These are phyloP conservation scores for Pseudocheirus occidentalis DNA, from an alignment of 2,797 vertebrate genomes.

Conservation along the genomic window DNA sequence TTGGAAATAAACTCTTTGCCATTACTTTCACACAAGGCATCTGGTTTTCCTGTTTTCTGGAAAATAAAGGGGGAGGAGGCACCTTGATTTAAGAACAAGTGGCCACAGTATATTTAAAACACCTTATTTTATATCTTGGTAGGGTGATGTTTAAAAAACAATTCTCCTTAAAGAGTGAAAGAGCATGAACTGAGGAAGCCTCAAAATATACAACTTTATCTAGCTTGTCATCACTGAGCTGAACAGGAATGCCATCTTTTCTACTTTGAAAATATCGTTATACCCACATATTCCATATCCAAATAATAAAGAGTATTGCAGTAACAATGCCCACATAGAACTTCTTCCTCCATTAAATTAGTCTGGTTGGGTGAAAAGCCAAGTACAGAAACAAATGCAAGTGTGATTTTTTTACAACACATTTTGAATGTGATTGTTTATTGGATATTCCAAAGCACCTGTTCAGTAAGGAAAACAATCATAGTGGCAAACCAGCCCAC, in stretches of 20 bases:
- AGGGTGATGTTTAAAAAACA: constrained; percentile 68
- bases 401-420: too few relatives aligned
- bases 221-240: constrained; percentile 60
- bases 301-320: background rate
- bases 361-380: background rate
- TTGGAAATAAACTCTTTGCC: constrained; percentile 84
- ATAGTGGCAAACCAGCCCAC: background rate
- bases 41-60: constrained; percentile 76
- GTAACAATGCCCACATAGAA: rapidly evolving
- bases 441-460: constrained; percentile 45
- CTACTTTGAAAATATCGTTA: constrained; percentile 57
- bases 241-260: constrained; percentile 67
- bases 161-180: constrained; percentile 51
- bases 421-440: background rate
- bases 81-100: constrained; percentile 64
- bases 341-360: background rate
- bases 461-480: background rate
- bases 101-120: constrained; percentile 37
- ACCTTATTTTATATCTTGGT: constrained; percentile 71
- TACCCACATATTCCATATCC: constrained; percentile 3
- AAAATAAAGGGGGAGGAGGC: constrained; percentile 69
- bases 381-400: background rate
- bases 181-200: constrained; percentile 42
- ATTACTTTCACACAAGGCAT: constrained; percentile 78
- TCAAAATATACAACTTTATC: constrained; percentile 57